Evolutionary conservation across 30 jellyfish, hydroid and myxozoan genomes (phyloP), one percentile per base, ranked within the genome.

Genomic region (Mastigias papua): DNA sequence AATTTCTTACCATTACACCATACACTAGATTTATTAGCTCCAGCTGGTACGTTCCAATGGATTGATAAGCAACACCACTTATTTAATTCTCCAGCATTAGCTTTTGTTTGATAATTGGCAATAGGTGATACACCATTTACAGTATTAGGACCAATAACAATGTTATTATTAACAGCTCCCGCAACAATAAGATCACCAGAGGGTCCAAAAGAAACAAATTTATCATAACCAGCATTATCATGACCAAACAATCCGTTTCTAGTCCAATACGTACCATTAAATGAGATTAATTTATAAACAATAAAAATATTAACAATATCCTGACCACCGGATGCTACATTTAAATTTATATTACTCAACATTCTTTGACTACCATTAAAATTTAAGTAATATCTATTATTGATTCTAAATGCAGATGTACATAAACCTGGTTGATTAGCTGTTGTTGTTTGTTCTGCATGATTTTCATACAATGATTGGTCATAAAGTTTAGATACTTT

Each of bases 1-100:
- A 82, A 67, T 70, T 73, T 84, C 67, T 84, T 71, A 5, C 81
- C 87, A 34, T 84, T 84, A 51, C 93, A 84, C 89, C 81, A 84
- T 49, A 73, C 88, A 42, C 58, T 48, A 50, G 82, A 71, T 69
- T 71, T 34, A 31, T 73, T 34, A 33, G 81, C 73, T 20, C 83
- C 70, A 7, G 85, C 73, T 1, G 89, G 89, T 17, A 64, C 91
- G 54, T 81, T 29, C 86, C 91, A 81, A 61, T 81, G 84, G 11
- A 81, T 48, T 2, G 83, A 32, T 62, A 81, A 28, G 35, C 82
- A 37, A 63, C 49, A 4, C 89, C 88, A 71, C 50, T 70, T 73
- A 73, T 70, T 84, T 32, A 84, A 60, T 84, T 71, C 93, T 20
- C 93, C 73, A 50, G 81, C 84, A 73, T 71, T 61, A 35, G 89